A percentile compares a stretch with the other conserved stretches of the same genome.
phyloP scores from a whole-genome alignment of 2,888 invertebrate species.

The Strigamia maritima region DNA sequence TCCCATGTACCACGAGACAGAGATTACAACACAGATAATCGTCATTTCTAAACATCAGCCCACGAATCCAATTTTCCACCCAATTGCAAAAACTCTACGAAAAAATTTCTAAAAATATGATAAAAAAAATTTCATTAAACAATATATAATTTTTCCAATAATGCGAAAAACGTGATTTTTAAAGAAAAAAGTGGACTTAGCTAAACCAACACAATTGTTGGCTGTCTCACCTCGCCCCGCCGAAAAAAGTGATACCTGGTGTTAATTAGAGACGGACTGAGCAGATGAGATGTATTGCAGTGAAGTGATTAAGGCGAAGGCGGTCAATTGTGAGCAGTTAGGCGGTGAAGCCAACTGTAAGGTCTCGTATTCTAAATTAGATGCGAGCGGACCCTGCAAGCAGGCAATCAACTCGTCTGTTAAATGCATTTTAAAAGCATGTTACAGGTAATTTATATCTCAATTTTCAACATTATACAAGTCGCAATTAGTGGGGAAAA shows the following conservation, averaged over 20 bases:
- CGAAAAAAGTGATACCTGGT: neutral
- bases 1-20: too few relatives aligned
- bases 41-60: too few relatives aligned
- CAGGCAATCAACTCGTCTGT: neutral
- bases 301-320: slow-evolving; percentile 23
- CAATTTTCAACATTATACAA: neutral
- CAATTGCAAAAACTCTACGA: too few relatives aligned
- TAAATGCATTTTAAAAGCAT: slow-evolving; percentile 28
- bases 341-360: neutral
- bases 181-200: too few relatives aligned
- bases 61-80: too few relatives aligned
- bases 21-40: too few relatives aligned
- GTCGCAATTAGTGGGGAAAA: neutral
- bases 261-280: neutral
- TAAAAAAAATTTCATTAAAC: too few relatives aligned
- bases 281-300: neutral
- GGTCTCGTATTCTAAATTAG: neutral
- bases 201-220: too few relatives aligned
- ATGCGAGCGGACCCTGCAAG: neutral
- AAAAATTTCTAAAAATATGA: too few relatives aligned
- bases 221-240: too few relatives aligned
- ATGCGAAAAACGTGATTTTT: too few relatives aligned
- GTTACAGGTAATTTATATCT: slow-evolving; percentile 18
- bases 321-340: slow-evolving; percentile 9
- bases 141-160: too few relatives aligned